Evolutionary conservation across 2,888 invertebrate genomes (phyloP).

Genomic region (Seladonia tumulorum): DNA sequence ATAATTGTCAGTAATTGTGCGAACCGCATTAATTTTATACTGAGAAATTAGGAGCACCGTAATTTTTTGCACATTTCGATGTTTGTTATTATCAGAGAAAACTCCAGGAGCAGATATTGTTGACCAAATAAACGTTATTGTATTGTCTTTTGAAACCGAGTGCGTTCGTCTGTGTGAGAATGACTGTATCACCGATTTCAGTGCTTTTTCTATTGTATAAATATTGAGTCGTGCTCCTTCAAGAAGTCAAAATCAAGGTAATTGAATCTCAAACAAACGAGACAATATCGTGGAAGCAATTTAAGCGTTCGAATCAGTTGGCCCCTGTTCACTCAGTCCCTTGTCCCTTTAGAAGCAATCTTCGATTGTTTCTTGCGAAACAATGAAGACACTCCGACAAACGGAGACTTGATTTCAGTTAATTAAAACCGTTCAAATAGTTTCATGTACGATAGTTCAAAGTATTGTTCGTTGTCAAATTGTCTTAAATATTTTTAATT

Average conservation of each 20-base stretch:
- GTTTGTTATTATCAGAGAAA: neutral
- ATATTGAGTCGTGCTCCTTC: constrained; percentile 11
- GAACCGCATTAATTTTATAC: neutral
- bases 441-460: neutral
- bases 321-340: constrained; percentile 15
- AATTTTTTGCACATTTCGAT: neutral
- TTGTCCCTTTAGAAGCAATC: constrained; percentile 14
- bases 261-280: constrained; percentile 52
- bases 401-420: neutral
- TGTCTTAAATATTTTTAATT: neutral
- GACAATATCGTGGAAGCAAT: constrained; percentile 50
- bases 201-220: neutral
- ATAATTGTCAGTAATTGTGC: neutral
- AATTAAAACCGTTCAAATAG: constrained; percentile 3
- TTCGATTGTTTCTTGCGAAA: constrained; percentile 50
- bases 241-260: constrained; percentile 47
- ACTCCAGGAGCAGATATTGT: neutral
- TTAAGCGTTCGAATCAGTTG: constrained; percentile 46
- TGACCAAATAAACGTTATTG: neutral
- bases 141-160: neutral
- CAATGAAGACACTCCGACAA: constrained; percentile 24
- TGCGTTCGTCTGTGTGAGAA: neutral
- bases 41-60: neutral
- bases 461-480: neutral
- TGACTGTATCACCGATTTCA: neutral